Conservation (phyloP, 2,113 vertebrate species). For the Sceloporus undulatus region DNA sequence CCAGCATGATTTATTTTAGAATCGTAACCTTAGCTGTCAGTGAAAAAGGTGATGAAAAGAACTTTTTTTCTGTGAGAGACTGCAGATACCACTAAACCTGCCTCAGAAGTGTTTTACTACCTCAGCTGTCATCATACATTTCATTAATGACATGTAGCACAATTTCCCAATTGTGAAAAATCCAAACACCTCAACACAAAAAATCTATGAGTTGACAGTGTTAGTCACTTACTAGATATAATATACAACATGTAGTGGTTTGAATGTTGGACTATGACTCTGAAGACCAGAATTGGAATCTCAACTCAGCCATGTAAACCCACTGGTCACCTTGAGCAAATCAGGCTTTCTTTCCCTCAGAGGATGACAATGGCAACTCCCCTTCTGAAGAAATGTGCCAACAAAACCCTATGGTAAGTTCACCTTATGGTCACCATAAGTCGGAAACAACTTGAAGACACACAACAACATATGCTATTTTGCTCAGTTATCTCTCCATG, state of each 20-base stretch:
- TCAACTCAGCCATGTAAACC: too few relatives aligned
- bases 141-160: not conserved
- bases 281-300: too few relatives aligned
- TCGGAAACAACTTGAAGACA: too few relatives aligned
- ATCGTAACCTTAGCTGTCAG: not conserved
- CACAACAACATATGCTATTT: too few relatives aligned
- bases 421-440: too few relatives aligned
- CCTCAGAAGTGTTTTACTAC: not conserved
- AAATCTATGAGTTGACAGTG: not conserved
- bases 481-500: not conserved
- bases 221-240: not conserved
- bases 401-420: too few relatives aligned
- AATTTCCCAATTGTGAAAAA: not conserved
- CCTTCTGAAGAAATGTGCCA: too few relatives aligned
- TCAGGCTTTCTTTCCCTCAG: too few relatives aligned
- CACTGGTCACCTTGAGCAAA: too few relatives aligned
- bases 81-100: not conserved
- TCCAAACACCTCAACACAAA: not conserved
- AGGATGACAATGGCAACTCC: too few relatives aligned
- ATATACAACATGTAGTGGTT: not conserved
- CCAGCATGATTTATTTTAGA: not conserved
- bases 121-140: not conserved
- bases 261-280: too few relatives aligned
- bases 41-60: not conserved
- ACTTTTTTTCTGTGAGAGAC: not conserved